Percentiles rank a stretch among this genome's conserved stretches.
These are phyloP conservation scores for Drosophila burlai DNA, from an alignment of 1,140 invertebrate genomes.

Conservation along the genomic window DNA sequence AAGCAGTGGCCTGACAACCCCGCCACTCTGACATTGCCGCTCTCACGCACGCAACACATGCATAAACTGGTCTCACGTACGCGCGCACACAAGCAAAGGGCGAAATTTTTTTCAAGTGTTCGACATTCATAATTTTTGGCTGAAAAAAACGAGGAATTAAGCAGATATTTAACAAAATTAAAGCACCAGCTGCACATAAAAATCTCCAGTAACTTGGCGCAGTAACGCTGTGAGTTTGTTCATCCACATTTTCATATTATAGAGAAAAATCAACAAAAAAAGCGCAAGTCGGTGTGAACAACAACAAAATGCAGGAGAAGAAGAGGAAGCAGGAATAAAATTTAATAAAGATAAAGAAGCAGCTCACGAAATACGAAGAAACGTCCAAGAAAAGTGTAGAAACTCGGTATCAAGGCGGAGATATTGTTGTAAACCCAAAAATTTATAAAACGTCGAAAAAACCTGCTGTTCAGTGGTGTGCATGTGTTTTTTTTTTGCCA, in stretches of 20 bases:
- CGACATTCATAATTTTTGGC: conserved; percentile 70
- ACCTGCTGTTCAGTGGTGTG: conserved; percentile 1
- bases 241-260: conserved; percentile 13
- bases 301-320: conserved; percentile 26
- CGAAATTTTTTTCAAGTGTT: conserved; percentile 64
- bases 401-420: neutral
- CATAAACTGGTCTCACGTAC: conserved; percentile 43
- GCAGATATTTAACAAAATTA: conserved; percentile 10
- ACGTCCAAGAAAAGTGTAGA: neutral
- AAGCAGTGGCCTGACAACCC: conserved; percentile 36
- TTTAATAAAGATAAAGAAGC: conserved; percentile 21
- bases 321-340: conserved; percentile 28
- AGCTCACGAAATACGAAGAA: neutral
- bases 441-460: neutral
- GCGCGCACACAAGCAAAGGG: conserved; percentile 49
- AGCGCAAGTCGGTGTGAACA: conserved; percentile 17
- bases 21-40: conserved; percentile 48
- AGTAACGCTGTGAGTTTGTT: conserved; percentile 35
- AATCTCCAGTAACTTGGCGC: conserved; percentile 3
- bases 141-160: conserved; percentile 23
- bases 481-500: conserved; percentile 9
- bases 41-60: conserved; percentile 62
- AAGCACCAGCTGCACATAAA: conserved; percentile 7
- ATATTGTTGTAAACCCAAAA: neutral
- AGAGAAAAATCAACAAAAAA: conserved; percentile 10